Evolutionary conservation across 2,797 vertebrate species (phyloP), one percentile per base, ranked within the genome.

Genomic region (Chaenodraco wilsoni): DNA sequence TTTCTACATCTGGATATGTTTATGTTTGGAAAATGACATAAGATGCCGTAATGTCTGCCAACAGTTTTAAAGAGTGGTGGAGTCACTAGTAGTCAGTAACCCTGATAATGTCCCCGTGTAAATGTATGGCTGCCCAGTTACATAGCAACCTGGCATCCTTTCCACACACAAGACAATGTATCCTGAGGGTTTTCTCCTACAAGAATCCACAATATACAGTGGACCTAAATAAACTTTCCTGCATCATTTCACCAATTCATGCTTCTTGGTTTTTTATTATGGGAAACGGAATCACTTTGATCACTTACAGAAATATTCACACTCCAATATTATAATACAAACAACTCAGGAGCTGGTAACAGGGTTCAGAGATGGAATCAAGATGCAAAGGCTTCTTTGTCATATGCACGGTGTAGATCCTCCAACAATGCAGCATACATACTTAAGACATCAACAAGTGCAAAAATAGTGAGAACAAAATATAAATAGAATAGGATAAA

Each of bases 1-100:
- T 55, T 66, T 48, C 54, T 33, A 31, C 52, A 61, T 81, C 68
- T 78, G 78, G 45, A 46, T 44, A 45, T 74, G 60, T 78, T 78
- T 52, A 67, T 67, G 23, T 73, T 69, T 57, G 9, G 27, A 52
- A 58, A 55, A 78, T 56, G 37, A 12, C 15, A 60, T 21, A 43
- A 48, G 49, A 62, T 57, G 41, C 56, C 44, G 48, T 43, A 23
- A 55, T 51, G 49, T 58, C 55, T 74, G 54, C 61, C 48, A 74
- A 3, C 52, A 21, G 52, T 65, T 66, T 48, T 44, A 71, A 61
- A 33, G 45, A 65, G 54, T 41, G 4, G 11, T 66, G 17, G 57
- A 55, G 58, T 48, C 55, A 23, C 37, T 41, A 41, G 33, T 9
- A 15, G n/a, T 49, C 43, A 56, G 1, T 63, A 62, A n/a, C 3